Conservation (phyloP, 92 coral and sea anemone genomes). For the Umimayanthus kanabou region DNA sequence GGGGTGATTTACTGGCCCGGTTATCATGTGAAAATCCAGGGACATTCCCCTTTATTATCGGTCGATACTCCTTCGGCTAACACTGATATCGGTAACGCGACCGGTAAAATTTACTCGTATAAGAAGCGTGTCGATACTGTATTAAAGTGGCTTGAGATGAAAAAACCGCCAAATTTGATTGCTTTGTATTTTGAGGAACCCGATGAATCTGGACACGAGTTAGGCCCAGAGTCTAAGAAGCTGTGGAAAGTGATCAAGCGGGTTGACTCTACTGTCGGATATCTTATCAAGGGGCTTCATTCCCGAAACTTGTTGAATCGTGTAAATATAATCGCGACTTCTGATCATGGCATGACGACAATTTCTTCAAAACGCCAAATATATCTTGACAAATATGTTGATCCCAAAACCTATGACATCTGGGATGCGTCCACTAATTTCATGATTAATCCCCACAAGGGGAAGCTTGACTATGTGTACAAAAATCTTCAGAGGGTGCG, state of each 20-base stretch:
- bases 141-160: constrained; percentile 66
- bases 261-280: constrained; percentile 76
- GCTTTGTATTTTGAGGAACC: constrained; percentile 88
- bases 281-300: constrained; percentile 58
- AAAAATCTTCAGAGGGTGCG: constrained; percentile 62
- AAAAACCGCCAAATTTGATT: constrained; percentile 82
- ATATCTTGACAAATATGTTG: constrained; percentile 66
- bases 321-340: constrained; percentile 74
- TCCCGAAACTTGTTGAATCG: constrained; percentile 53
- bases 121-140: constrained; percentile 66
- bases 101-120: constrained; percentile 68
- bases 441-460: constrained; percentile 68
- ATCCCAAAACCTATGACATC: constrained; percentile 61
- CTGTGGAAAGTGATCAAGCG: constrained; percentile 52
- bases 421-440: constrained; percentile 85
- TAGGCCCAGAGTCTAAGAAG: constrained; percentile 71
- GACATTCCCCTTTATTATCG: constrained; percentile 57
- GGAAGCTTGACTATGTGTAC: constrained; percentile 55
- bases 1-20: constrained; percentile 93
- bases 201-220: constrained; percentile 74
- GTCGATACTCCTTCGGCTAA: constrained; percentile 56
- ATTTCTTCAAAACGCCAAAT: constrained; percentile 66
- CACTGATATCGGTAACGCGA: constrained; percentile 63
- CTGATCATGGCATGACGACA: constrained; percentile 94
- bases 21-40: constrained; percentile 68